Base-by-base conservation (phyloP, 2,888 invertebrate genomes). In the Leucophora obtusa region DNA sequence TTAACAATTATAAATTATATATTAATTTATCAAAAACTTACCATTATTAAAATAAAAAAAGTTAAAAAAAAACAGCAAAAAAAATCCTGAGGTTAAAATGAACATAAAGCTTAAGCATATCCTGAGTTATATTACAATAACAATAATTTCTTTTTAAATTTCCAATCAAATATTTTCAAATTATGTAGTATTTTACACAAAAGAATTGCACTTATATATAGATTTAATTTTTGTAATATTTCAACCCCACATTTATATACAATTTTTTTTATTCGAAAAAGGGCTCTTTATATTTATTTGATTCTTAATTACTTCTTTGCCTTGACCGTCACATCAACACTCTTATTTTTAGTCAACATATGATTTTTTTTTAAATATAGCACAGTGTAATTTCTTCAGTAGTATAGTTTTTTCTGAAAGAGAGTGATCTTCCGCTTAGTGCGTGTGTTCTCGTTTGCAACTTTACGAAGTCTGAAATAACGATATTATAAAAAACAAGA, bases 391-490 rank as follows among this genome's bases (percentile, higher is more conserved):
- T 54, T 28, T 50, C 15, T 38, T 38, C 10, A 35, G 8, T 35
- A 9, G 35, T 35, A 10, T 35, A 35, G 10, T 35, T 10, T 38
- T 38, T 38, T 63, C 53, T 21, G 5, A 51, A 17, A 28, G 28
- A 50, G 6, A 43, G 70, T 66, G 77, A 77, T 74, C 73, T 81
- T 81, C 73, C 81, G 81, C 73, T 81, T 58, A 47, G 73, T 81
- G 81, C 81, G 81, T 81, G 77, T 77, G 73, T 70, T 81, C 81
- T 74, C 81, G 73, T 81, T 81, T 81, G 77, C 77, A 81, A 74
- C 81, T 68, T 66, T 77, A 73, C 81, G 76, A 77, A 73, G 72
- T 81, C 81, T 81, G 77, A 81, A 81, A 43, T 73, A 73, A 73
- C 56, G 65, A 77, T 59, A 70, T 18, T 78, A 58, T 66, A 78